These are phyloP conservation scores for Uria aalge DNA, from an alignment of 2,113 vertebrate genomes.

Conservation along the genomic window DNA sequence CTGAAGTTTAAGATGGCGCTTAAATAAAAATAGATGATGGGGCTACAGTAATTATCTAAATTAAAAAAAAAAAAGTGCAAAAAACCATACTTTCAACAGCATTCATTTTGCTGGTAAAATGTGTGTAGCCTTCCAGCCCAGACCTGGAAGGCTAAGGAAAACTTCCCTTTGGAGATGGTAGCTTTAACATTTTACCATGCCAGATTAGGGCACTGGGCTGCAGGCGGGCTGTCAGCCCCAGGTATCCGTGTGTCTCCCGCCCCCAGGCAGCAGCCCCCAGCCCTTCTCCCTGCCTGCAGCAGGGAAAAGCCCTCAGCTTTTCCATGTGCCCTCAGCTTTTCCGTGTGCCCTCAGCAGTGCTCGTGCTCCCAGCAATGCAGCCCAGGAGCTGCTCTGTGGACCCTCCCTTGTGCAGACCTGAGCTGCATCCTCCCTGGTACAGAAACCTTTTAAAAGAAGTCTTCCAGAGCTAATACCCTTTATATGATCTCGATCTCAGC, in stretches of 20 bases:
- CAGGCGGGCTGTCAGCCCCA: neutral
- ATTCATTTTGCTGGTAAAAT: neutral
- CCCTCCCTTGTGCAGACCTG: fast-evolving
- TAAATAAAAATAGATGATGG: neutral
- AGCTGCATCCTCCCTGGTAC: neutral
- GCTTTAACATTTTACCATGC: neutral
- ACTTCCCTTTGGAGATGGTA: neutral
- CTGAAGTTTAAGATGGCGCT: neutral
- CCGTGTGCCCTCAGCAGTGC: neutral
- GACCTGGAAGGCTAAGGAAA: neutral
- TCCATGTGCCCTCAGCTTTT: neutral
- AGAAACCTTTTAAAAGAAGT: neutral
- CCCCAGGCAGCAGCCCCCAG: neutral
- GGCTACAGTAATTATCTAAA: neutral
- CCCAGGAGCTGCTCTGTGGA: neutral
- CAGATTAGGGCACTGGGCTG: neutral
- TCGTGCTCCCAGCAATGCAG: fast-evolving
- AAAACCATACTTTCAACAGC: neutral
- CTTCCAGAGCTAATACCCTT: neutral
- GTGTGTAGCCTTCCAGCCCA: neutral
- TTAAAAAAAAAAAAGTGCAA: neutral
- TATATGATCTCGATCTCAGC: neutral
- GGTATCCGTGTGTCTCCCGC: neutral
- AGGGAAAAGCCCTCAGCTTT: neutral
- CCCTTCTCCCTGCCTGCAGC: neutral